A percentile compares a stretch with the other conserved stretches of the same genome.
Conservation (phyloP, 2,888 invertebrate genomes). For the Neoscelio sp. region DNA sequence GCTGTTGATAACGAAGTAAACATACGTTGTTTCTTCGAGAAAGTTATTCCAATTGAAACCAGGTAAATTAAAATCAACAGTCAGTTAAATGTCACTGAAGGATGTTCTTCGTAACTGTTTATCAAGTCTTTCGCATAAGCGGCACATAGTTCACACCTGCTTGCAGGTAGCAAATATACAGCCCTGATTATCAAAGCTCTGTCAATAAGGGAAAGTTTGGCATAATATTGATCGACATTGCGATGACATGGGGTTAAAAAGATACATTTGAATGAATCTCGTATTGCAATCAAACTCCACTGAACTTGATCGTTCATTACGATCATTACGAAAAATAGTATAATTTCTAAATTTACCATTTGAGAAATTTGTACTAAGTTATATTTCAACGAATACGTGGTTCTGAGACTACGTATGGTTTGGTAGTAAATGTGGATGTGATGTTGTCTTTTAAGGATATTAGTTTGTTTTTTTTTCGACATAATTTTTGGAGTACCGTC, state of each 20-base stretch:
- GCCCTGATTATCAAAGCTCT: no score
- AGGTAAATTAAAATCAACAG: constrained; percentile 6
- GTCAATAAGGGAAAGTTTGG: no score
- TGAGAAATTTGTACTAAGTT: background rate
- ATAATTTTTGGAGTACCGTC: background rate
- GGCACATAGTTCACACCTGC: background rate
- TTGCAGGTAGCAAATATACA: background rate
- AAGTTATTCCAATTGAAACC: background rate
- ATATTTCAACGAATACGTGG: background rate
- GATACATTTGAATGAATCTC: no score
- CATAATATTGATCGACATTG: background rate
- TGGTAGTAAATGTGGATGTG: background rate
- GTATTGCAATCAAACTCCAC: background rate
- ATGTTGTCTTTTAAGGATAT: background rate
- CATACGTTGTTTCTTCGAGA: no score
- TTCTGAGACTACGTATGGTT: constrained; percentile 3
- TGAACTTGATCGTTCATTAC: background rate
- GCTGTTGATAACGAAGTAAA: no score
- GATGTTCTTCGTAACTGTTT: background rate
- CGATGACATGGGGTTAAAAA: background rate
- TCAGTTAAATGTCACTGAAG: background rate
- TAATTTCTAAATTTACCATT: constrained; percentile 1
- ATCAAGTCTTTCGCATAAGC: constrained; percentile 1
- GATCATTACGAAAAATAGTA: background rate
- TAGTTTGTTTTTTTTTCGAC: constrained; percentile 5